Percentiles rank a stretch among this genome's conserved stretches.
These are phyloP conservation scores for Erannis defoliaria DNA, from an alignment of 2,888 invertebrate genomes.

Conservation along the genomic window DNA sequence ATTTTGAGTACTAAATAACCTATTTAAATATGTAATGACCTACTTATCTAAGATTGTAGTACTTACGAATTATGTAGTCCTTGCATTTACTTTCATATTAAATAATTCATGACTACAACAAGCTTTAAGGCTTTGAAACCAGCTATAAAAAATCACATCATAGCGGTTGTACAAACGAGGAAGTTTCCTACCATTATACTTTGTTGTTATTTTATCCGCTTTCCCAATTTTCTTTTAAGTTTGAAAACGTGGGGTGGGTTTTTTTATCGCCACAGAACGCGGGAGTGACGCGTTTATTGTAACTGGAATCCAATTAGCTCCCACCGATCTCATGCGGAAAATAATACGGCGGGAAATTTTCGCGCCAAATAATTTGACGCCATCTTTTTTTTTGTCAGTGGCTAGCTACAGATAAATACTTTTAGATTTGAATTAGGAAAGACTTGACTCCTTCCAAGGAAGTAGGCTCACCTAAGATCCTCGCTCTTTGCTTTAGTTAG, in stretches of 20 bases:
- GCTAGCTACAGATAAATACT: not conserved
- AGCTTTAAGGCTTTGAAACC: no score
- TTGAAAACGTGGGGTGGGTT: slow-evolving; percentile 54
- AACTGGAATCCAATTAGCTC: slow-evolving; percentile 74
- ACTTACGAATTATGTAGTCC: no score
- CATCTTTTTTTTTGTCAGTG: slow-evolving; percentile 9
- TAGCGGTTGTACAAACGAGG: slow-evolving; percentile 1
- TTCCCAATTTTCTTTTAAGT: slow-evolving; percentile 53
- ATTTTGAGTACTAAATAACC: no score
- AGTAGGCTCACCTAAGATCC: no score
- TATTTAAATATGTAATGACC: no score
- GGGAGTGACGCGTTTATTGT: slow-evolving; percentile 65
- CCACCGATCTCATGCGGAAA: slow-evolving; percentile 50
- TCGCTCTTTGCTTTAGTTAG: no score
- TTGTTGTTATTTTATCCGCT: slow-evolving; percentile 45
- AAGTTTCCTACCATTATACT: slow-evolving; percentile 21
- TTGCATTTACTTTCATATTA: no score
- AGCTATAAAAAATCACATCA: slow-evolving; percentile 23
- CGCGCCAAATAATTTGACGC: slow-evolving; percentile 42
- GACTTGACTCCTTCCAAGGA: no score
- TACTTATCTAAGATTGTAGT: no score
- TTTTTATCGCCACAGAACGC: slow-evolving; percentile 51
- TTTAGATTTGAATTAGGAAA: no score
- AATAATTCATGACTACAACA: not conserved
- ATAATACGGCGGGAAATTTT: slow-evolving; percentile 56